Base-by-base conservation (phyloP, 2,797 vertebrate species). In the Danio aesculapii region DNA sequence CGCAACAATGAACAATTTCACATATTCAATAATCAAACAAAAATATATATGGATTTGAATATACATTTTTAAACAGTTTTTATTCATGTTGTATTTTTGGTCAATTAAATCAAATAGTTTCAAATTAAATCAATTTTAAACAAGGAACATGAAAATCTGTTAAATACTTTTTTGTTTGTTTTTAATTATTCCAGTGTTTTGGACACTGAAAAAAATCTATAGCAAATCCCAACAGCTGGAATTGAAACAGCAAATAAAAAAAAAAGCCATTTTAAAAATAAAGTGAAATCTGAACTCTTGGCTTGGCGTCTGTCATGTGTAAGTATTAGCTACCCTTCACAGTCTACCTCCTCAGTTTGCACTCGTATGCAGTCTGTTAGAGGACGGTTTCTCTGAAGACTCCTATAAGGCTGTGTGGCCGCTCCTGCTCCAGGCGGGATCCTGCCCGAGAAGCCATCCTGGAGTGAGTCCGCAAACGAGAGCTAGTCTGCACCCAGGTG, bases 301-400 rank as follows among this genome's bases (percentile, higher is more conserved):
- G 73, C 58, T 67, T 46, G 9, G 64, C 53, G 30, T 77, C 52
- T 14, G 21, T 67, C 17, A 3, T 30, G 21, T 76, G 16, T 41
- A 8, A 14, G 53, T 39, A 63, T 66, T 67, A 14, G 17, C 44
- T 8, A 59, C 17, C 46, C 73, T 76, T n/a, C 16, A 46, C 5
- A 59, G 21, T 75, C 63, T 6, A 9, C 62, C 53, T 61, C 19
- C 21, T 71, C 8, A 8, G 14, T 17, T 62, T 63, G 10, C 17
- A 17, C 21, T 14, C n/a, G 9, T n/a, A 39, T 47, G 6, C 58
- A n/a, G 62, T 82, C 16, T 6, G 30, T 57, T 19, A 96, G 82
- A 96, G 91, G 79, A 95, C 89, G 0, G 95, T 97, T 92, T 96
- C 95, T 80, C 91, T 92, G 69, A 94, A 89, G 77, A 96, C 89